Base-by-base conservation (phyloP, 2,797 vertebrate genomes). In the Acipenser transmontanus region DNA sequence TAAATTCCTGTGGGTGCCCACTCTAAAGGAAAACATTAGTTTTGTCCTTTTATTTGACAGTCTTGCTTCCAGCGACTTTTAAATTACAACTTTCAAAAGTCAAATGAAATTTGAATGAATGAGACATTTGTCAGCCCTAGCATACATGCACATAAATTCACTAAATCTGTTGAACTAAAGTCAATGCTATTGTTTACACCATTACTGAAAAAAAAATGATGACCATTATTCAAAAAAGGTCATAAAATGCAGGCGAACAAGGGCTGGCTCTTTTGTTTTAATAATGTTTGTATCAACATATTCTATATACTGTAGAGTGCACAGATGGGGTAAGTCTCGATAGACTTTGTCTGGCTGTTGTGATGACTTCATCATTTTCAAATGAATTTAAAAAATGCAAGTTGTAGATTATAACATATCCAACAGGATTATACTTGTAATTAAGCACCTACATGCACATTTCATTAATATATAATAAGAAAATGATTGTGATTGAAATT, bases 21-120 rank as follows among this genome's bases (percentile, higher is more conserved):
- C 47, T 59, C 47, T 60, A 49, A 66, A 59, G 13, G 54, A 52
- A 49, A 49, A 49, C 65, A 66, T 66, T 66, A 59, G 65, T 66
- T 66, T 66, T 47, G 56, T 66, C 59, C 65, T 66, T 66, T 66
- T 34, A 66, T 59, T 59, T 59, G 56, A 66, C 65, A 59, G 47
- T 66, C 65, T 50, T 59, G 65, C 65, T 59, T 66, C 56, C 56
- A 59, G 54, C 47, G n/a, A 59, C 54, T 48, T 59, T 59, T 66
- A 66, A 66, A 66, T 60, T 59, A 66, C 13, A 17, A 56, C 56
- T 56, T 59, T 66, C 65, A 20, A 56, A 56, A 66, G 20, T 11
- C 34, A 50, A 47, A 56, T 52, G 54, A 47, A 60, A 66, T 59
- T 59, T 13, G 59, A 65, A 60, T 47, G 13, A 49, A 66, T 48